Evolutionary conservation across 2,797 vertebrate genomes (phyloP).

Genomic region (Lagodon rhomboides): DNA sequence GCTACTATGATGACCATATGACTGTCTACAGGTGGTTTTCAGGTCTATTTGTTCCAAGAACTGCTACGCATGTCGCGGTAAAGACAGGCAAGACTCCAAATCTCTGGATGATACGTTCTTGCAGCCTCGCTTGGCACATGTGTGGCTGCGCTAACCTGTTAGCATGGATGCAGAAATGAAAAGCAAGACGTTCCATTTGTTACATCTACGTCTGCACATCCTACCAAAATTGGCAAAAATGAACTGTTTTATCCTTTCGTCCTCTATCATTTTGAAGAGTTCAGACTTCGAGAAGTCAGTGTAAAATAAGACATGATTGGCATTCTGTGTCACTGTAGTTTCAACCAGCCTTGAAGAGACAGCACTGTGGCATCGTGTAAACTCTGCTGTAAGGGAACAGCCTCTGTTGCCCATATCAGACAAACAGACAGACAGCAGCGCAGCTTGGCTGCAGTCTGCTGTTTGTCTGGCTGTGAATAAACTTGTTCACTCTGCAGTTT

Average conservation of each 20-base stretch:
- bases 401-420: background rate
- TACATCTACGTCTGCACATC: background rate
- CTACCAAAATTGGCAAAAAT: background rate
- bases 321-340: background rate
- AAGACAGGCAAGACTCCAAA: too few relatives aligned
- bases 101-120: too few relatives aligned
- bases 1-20: too few relatives aligned
- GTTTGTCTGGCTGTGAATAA: constrained; percentile 2
- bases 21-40: too few relatives aligned
- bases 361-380: background rate
- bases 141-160: too few relatives aligned
- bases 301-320: too few relatives aligned
- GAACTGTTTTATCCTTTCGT: background rate
- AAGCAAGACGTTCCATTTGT: too few relatives aligned
- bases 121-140: too few relatives aligned
- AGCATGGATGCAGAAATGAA: too few relatives aligned
- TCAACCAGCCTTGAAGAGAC: background rate
- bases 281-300: background rate
- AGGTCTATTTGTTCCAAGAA: too few relatives aligned
- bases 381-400: background rate
- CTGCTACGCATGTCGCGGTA: too few relatives aligned
- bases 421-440: background rate
- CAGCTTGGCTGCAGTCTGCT: background rate
- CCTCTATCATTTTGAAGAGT: background rate
- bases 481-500: background rate